Evolutionary conservation across 2,113 vertebrate species (phyloP).

Genomic region (Gobio gobio): DNA sequence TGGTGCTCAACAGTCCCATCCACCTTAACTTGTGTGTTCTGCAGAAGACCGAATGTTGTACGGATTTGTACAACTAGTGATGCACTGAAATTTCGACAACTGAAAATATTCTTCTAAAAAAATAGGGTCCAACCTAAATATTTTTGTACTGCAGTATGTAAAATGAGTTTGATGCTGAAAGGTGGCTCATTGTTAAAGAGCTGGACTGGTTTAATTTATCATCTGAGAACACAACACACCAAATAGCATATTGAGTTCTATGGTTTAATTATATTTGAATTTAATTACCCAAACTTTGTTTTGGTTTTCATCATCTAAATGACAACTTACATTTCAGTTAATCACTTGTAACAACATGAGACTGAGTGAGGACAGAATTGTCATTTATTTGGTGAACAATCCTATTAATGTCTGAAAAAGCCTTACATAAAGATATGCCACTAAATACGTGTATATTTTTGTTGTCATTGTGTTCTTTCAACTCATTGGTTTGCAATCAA

Average conservation of each 20-base stretch:
- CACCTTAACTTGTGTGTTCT: not conserved
- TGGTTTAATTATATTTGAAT: not conserved
- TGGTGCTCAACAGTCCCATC: slow-evolving; percentile 4
- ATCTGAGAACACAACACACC: not conserved
- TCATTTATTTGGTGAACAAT: not conserved
- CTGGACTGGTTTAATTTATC: not conserved
- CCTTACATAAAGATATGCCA: not conserved
- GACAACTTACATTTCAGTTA: not conserved
- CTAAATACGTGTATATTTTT: not conserved
- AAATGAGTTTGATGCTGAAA: not conserved
- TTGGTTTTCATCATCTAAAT: not conserved
- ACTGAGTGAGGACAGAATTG: not conserved
- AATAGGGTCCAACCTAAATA: not conserved
- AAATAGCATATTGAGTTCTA: not conserved
- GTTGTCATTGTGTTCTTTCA: not conserved
- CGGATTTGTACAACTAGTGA: not conserved
- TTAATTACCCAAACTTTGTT: not conserved
- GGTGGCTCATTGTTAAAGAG: not conserved
- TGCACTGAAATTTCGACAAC: not conserved
- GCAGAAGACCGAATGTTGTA: not conserved
- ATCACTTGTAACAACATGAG: not conserved
- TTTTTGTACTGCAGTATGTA: not conserved
- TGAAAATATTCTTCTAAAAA: too few species aligned
- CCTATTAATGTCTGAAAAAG: not conserved
- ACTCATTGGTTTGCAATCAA: not conserved